Conservation (phyloP, 2,888 invertebrate genomes). For the Cyrtodaria siliqua region DNA sequence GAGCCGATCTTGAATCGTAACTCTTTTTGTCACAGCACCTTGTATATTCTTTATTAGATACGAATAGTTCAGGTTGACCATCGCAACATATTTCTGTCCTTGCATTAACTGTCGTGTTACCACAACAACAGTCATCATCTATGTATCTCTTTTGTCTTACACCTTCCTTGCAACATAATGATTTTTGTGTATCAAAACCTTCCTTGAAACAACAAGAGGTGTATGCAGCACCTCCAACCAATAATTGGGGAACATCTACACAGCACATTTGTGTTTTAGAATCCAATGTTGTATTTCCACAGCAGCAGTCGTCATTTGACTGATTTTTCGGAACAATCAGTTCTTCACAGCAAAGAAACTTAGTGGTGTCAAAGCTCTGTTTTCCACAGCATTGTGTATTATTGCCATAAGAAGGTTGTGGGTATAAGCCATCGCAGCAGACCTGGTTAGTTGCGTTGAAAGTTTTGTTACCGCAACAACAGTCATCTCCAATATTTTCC, state of each 20-base stretch:
- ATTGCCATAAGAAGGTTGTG: conserved; percentile 27
- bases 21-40: conserved; percentile 39
- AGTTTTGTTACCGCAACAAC: conserved; percentile 51
- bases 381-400: conserved; percentile 45
- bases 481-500: conserved; percentile 33
- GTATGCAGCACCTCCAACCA: conserved; percentile 29
- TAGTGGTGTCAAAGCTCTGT: conserved; percentile 28
- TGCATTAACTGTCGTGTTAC: conserved; percentile 42
- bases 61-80: conserved; percentile 26
- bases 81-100: conserved; percentile 45
- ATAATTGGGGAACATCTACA: conserved; percentile 29
- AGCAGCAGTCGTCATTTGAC: conserved; percentile 42
- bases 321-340: conserved; percentile 28
- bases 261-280: conserved; percentile 44
- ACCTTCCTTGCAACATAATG: conserved; percentile 41
- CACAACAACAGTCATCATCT: conserved; percentile 54
- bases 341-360: conserved; percentile 41
- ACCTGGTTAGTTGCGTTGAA: conserved; percentile 45
- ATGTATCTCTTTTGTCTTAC: conserved; percentile 30
- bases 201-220: conserved; percentile 47
- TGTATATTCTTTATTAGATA: conserved; percentile 38
- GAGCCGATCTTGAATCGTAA: conserved; percentile 34
- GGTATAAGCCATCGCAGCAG: conserved; percentile 41
- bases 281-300: conserved; percentile 44
- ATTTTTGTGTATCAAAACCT: conserved; percentile 47